A percentile compares a stretch with the other conserved stretches of the same genome.
Conservation (phyloP, 2,113 vertebrate genomes). For the Etheostoma cragini region DNA sequence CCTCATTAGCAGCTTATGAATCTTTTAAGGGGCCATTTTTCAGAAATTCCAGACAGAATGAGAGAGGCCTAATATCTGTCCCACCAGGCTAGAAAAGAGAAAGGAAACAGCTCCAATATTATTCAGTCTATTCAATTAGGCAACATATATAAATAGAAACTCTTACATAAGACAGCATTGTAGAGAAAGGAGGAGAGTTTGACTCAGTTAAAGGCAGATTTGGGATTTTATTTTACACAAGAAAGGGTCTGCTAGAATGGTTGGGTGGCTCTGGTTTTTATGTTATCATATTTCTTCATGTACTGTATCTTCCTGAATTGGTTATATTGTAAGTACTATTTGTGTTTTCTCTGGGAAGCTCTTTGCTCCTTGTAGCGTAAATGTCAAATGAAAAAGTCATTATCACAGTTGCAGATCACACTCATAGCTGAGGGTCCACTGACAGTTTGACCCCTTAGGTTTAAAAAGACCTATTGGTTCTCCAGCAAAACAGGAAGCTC, state of each 20-base stretch:
- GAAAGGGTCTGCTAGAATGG: constrained; percentile 2
- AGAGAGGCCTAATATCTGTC: constrained; percentile 47
- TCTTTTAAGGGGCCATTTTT: constrained; percentile 58
- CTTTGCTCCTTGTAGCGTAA: not conserved
- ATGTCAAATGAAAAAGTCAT: not conserved
- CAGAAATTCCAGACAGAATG: constrained; percentile 61
- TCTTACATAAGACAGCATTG: constrained; percentile 49
- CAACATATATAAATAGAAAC: constrained; percentile 69
- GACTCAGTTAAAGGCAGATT: constrained; percentile 32
- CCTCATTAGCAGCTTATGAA: constrained; percentile 79
- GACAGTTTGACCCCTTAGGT: constrained; percentile 11
- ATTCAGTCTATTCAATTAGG: constrained; percentile 72
- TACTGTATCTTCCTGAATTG: not conserved
- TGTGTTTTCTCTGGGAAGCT: not conserved
- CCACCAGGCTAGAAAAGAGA: constrained; percentile 51
- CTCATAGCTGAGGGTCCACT: not conserved
- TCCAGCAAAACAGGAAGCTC: not conserved
- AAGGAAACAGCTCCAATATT: constrained; percentile 52
- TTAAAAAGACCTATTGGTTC: constrained; percentile 8
- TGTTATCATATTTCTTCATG: not conserved
- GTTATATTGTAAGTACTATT: not conserved
- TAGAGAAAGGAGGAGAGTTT: constrained; percentile 34
- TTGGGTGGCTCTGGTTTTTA: not conserved
- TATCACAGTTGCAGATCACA: not conserved
- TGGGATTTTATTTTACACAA: constrained; percentile 4